Percentiles rank a stretch among this genome's conserved stretches.
Conservation (phyloP, 2,888 invertebrate genomes). For the Cheilosia pagana region DNA sequence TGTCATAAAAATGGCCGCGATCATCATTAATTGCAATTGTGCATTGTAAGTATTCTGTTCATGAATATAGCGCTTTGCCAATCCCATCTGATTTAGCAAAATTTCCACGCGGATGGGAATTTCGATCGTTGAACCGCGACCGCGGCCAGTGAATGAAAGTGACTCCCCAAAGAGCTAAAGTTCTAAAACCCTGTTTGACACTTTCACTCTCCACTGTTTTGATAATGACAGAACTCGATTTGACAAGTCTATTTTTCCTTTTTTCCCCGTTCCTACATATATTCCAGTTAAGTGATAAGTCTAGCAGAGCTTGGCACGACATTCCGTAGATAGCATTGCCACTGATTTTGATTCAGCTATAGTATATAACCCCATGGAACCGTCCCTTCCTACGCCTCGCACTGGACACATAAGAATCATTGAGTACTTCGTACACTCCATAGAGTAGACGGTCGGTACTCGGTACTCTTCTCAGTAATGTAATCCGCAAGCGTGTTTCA, state of each 20-base stretch:
- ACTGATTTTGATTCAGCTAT: slow-evolving; percentile 29
- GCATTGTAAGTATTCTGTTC: not conserved
- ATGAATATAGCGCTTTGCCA: not conserved
- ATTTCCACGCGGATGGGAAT: not conserved
- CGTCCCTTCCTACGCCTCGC: not conserved
- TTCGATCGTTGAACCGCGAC: slow-evolving; percentile 33
- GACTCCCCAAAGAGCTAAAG: not conserved
- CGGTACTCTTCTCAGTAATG: slow-evolving; percentile 11
- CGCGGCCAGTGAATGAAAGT: not conserved
- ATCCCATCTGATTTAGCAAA: slow-evolving; percentile 27
- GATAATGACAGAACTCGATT: slow-evolving; percentile 8
- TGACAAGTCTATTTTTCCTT: not conserved
- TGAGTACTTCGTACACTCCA: slow-evolving; percentile 4
- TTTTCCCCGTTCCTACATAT: not conserved
- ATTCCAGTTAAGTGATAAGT: slow-evolving; percentile 39
- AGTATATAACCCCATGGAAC: not conserved
- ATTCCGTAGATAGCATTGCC: slow-evolving; percentile 15
- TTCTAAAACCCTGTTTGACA: not conserved
- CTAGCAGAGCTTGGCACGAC: slow-evolving; percentile 12
- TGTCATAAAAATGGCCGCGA: too few species aligned
- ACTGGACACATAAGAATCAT: not conserved
- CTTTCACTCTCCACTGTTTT: slow-evolving; percentile 35
- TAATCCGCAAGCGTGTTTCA: slow-evolving; percentile 51
- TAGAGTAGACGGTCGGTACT: not conserved
- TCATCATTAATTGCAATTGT: not conserved